Evolutionary conservation across 2,113 vertebrate species (phyloP), one percentile per base, ranked within the genome.

Genomic region (Coryphaenoides rupestris): DNA sequence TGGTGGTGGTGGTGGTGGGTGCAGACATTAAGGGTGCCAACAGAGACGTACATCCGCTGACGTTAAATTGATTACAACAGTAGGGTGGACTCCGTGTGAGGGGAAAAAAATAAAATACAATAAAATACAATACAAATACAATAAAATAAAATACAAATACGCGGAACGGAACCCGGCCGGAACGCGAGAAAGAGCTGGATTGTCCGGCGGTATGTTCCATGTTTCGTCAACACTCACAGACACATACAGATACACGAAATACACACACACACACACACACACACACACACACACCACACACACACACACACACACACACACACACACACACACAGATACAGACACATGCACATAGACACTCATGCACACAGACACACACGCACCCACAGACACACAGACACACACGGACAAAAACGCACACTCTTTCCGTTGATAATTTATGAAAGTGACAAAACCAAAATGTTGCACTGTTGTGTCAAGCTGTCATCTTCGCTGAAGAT

Each of bases 11-110:
- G 59, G 58, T 67, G 57, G 24, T 0, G n/a, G 10, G 4, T 24
- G 19, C n/a, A 40, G 21, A 47, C 65, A 24, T 23, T 19, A 53
- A 50, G 50, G 33, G 40, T 62, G 19, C 58, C 61, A 70, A 54
- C 22, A 40, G 40, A 59, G 58, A 71, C 50, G 9, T 40, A 40
- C 13, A 40, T 45, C 45, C 62, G 66, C 65, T 58, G 61, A 47
- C 40, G 54, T 54, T 61, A 63, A 73, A 75, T 67, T 62, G 67
- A 63, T 80, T 70, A 70, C 46, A 54, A 55, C 62, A 65, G 26
- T 52, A 64, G 23, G 50, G 64, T 61, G 49, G 66, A 72, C 54
- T 66, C 65, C 60, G 68, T 70, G 69, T n/a, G 52, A 57, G 74
- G 74, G 56, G 50, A 46, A 21, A 13, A 5, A 15, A 40, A 58